Conservation (phyloP, 2,888 invertebrate species). For the Drosophila nr. fundita region DNA sequence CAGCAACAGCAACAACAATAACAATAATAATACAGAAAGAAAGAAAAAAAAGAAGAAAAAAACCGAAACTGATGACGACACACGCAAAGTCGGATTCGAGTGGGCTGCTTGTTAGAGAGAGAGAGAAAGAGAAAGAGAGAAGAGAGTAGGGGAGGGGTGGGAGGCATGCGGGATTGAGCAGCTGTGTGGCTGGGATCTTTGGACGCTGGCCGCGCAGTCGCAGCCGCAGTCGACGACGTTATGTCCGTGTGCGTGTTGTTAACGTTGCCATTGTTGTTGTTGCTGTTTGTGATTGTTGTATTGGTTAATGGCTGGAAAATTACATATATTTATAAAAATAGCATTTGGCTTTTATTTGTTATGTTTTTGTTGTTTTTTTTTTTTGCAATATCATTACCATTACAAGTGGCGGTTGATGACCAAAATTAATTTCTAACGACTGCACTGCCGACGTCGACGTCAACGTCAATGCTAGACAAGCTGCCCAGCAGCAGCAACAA, state of each 20-base stretch:
- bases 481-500: constrained; percentile 2
- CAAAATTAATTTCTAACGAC: constrained; percentile 37
- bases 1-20: constrained; percentile 46
- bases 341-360: constrained; percentile 37
- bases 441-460: constrained; percentile 25
- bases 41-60: constrained; percentile 37
- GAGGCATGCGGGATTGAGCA: constrained; percentile 32
- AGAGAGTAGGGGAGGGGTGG: neutral
- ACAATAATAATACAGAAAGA: constrained; percentile 33
- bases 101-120: constrained; percentile 26
- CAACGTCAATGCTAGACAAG: constrained; percentile 40
- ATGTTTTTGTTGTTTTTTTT: constrained; percentile 10
- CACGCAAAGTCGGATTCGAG: constrained; percentile 52
- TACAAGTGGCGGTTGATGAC: constrained; percentile 37
- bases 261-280: constrained; percentile 33
- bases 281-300: constrained; percentile 23
- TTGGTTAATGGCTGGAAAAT: constrained; percentile 76
- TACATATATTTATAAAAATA: constrained; percentile 44
- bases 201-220: constrained; percentile 29
- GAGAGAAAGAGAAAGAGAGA: neutral
- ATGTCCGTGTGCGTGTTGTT: constrained; percentile 57
- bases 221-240: constrained; percentile 6
- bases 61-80: constrained; percentile 75
- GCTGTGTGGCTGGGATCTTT: constrained; percentile 38
- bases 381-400: constrained; percentile 60